Base-by-base conservation (phyloP, 2,113 vertebrate species). In the Raja brachyura region DNA sequence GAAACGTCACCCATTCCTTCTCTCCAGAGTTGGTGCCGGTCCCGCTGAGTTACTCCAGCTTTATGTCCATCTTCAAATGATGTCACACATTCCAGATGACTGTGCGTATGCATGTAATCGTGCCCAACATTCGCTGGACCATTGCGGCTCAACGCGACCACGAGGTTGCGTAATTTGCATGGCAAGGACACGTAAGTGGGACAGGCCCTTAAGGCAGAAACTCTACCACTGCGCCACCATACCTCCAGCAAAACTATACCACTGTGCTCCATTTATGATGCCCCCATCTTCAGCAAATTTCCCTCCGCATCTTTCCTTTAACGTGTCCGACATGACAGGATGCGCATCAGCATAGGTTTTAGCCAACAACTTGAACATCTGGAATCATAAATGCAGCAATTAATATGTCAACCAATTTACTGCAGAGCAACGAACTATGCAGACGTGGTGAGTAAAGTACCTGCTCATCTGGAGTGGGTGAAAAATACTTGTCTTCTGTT, bases 181-280 rank as follows among this genome's bases (percentile, higher is more conserved):
- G n/a, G n/a, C n/a, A n/a, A n/a, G n/a, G n/a, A n/a, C n/a, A n/a
- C n/a, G n/a, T n/a, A n/a, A n/a, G n/a, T n/a, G n/a, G n/a, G n/a
- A n/a, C n/a, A n/a, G n/a, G n/a, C n/a, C n/a, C n/a, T n/a, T 48
- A 48, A 48, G 39, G 39, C 39, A 48, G 39, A 0, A 48, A 48
- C 39, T 48, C 39, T 48, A 48, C 39, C 39, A 3, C 39, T 48
- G 39, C 39, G 39, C 39, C 39, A 48, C 39, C 39, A 48, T 48
- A 48, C 99, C 98, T 95, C 98, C 98, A 74, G 97, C 96, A 95
- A 99, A 99, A 95, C 98, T 99, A 96, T 99, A 99, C 99, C 99
- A 99, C 95, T 97, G 95, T 0, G 99, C 99, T 54, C 99, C 99
- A 6, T 99, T 99, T 95, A 98, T 98, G 95, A 99, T 97, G 94